phyloP scores from a whole-genome alignment of 2,888 invertebrate species.

The Netelia inedita region DNA sequence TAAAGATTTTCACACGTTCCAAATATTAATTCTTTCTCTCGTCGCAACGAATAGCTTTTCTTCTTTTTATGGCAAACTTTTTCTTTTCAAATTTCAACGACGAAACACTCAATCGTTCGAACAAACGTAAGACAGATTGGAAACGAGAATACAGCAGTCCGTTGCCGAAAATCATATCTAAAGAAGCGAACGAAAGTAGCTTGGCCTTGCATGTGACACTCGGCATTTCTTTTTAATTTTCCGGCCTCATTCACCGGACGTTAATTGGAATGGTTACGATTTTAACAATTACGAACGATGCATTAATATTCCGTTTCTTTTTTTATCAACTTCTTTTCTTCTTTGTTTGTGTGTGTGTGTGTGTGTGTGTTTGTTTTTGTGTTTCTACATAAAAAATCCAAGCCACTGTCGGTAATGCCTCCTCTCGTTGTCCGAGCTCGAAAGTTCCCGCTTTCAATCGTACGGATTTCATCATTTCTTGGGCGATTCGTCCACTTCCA shows the following conservation, averaged over 20 bases:
- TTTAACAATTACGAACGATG: slow-evolving; percentile 57
- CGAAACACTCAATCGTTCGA: slow-evolving; percentile 28
- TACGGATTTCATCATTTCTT: slow-evolving; percentile 64
- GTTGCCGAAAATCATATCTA: background rate
- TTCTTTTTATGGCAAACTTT: slow-evolving; percentile 38
- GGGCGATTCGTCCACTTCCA: slow-evolving; percentile 77
- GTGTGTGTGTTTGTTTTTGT: slow-evolving; percentile 15
- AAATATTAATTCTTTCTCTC: slow-evolving; percentile 18
- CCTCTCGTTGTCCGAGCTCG: slow-evolving; percentile 49
- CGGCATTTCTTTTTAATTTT: slow-evolving; percentile 44
- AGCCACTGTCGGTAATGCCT: slow-evolving; percentile 72
- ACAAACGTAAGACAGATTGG: slow-evolving; percentile 12
- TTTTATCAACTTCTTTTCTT: background rate
- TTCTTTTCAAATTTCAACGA: slow-evolving; percentile 26
- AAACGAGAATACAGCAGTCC: slow-evolving; percentile 42
- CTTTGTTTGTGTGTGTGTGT: slow-evolving; percentile 25
- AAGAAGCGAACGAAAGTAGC: slow-evolving; percentile 61
- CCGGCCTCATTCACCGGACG: slow-evolving; percentile 39
- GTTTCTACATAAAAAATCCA: slow-evolving; percentile 66
- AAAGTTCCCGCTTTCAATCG: slow-evolving; percentile 59
- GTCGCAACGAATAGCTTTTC: slow-evolving; percentile 9
- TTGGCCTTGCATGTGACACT: slow-evolving; percentile 56
- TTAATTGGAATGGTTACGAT: slow-evolving; percentile 71
- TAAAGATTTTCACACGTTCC: slow-evolving; percentile 47
- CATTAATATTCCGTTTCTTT: background rate